phyloP scores from a whole-genome alignment of 2,113 vertebrate genomes.

The Toxostoma redivivum region DNA sequence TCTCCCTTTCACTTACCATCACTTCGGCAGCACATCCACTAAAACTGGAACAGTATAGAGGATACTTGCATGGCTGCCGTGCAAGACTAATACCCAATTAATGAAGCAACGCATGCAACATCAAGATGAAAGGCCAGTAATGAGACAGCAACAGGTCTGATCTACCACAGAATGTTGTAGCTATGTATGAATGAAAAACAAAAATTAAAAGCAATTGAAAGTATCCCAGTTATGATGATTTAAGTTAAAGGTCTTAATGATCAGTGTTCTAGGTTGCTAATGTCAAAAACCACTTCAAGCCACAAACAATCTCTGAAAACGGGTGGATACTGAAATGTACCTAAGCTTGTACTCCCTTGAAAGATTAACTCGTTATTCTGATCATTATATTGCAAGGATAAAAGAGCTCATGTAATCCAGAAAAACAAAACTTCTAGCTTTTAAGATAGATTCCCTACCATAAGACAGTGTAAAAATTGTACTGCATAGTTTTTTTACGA shows the following conservation, averaged over 20 bases:
- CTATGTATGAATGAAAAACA: neutral
- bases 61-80: neutral
- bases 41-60: neutral
- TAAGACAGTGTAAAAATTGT: neutral
- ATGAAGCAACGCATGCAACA: neutral
- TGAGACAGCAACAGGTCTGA: slow-evolving; percentile 42
- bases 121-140: neutral
- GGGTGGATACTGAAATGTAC: neutral
- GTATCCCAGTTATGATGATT: neutral
- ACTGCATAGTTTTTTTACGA: neutral
- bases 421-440: neutral
- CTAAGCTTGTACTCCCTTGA: neutral
- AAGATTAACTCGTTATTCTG: neutral
- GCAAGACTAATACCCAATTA: neutral
- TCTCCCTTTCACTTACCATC: neutral
- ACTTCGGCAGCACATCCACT: neutral
- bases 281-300: neutral
- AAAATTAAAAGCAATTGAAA: neutral
- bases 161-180: neutral
- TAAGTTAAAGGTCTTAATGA: neutral
- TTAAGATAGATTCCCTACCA: neutral
- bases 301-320: neutral
- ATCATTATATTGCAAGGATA: neutral
- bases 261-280: neutral
- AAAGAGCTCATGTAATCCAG: neutral